Evolutionary conservation across 2,888 invertebrate genomes (phyloP), one percentile per base, ranked within the genome.

Genomic region (Pherbina coryleti): DNA sequence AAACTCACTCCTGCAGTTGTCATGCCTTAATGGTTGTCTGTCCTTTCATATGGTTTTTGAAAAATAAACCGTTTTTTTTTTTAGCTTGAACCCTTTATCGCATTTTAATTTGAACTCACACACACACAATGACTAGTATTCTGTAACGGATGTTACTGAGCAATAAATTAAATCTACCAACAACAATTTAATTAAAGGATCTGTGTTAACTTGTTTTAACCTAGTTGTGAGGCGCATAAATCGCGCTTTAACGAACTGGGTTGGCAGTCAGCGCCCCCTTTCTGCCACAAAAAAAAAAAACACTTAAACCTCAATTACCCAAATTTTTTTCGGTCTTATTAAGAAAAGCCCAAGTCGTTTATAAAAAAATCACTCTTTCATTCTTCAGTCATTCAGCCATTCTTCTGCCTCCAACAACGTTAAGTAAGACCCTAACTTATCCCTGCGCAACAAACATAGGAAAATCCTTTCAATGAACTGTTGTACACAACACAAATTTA

Each of bases 401-500:
- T 28, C 22, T 19, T 8, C 19, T 25, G 22, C 22, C 57, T 22
- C 8, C 57, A 60, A 11, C 11, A 22, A 60, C 57, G 9, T 19
- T 22, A 25, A 37, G 11, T 37, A 19, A 37, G 34, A 67, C n/a
- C 14, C 1, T 19, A 31, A n/a, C 19, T 9, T 37, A 67, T 37
- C 31, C 37, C 19, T 44, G 14, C 44, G 37, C 19, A 44, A 37
- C 37, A 37, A 67, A 67, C 19, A n/a, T 22, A n/a, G 44, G 37
- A 37, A 67, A 44, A 44, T 67, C 67, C 67, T 37, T 67, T 37
- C 19, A 44, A 67, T 67, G 22, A 44, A 67, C n/a, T 67, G 67
- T 67, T 67, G 19, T 67, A 22, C 67, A 67, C 44, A 67, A 28
- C 37, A 67, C 37, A 67, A 34, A 44, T 67, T 67, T 37, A 67